These are phyloP conservation scores for Drosophila paucipuncta DNA, from an alignment of 2,888 invertebrate genomes.

Conservation along the genomic window DNA sequence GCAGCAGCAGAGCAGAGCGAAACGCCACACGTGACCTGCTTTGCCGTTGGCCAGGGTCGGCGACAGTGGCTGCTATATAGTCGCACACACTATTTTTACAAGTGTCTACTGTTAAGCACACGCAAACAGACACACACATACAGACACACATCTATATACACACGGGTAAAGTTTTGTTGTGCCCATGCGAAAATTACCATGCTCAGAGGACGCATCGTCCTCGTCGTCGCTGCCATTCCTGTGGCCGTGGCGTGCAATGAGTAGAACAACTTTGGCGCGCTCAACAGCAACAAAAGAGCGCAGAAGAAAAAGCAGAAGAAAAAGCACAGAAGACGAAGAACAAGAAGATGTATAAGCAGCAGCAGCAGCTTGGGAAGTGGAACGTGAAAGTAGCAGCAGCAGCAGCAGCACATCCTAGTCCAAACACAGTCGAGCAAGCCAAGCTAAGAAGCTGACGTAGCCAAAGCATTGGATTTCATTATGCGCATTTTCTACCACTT, in stretches of 20 bases:
- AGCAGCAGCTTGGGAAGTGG: conserved; percentile 51
- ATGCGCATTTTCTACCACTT: conserved; percentile 79
- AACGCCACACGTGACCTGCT: conserved; percentile 79
- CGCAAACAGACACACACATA: conserved; percentile 41
- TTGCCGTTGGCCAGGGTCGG: conserved; percentile 77
- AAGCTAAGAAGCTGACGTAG: conserved; percentile 73
- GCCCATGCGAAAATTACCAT: conserved; percentile 77
- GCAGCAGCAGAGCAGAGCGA: conserved; percentile 48
- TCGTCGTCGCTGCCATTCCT: conserved; percentile 45
- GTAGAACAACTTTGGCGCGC: conserved; percentile 70
- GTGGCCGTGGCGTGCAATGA: conserved; percentile 70
- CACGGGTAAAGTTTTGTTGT: conserved; percentile 39
- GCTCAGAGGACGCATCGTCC: conserved; percentile 63
- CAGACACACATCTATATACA: conserved; percentile 4
- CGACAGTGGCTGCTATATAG: conserved; percentile 72
- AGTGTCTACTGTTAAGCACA: conserved; percentile 75
- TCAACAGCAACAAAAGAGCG: conserved; percentile 57
- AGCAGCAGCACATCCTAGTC: conserved; percentile 24
- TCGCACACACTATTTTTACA: conserved; percentile 76
- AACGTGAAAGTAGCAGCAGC: conserved; percentile 40
- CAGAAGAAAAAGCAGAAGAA: conserved; percentile 24
- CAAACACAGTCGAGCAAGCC: conserved; percentile 40
- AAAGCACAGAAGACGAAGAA: background rate
- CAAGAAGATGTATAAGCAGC: conserved; percentile 16
- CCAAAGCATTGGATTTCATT: conserved; percentile 76